Percentiles rank a stretch among this genome's conserved stretches.
phyloP scores from a whole-genome alignment of 2,888 invertebrate species.

The Amiota communis region DNA sequence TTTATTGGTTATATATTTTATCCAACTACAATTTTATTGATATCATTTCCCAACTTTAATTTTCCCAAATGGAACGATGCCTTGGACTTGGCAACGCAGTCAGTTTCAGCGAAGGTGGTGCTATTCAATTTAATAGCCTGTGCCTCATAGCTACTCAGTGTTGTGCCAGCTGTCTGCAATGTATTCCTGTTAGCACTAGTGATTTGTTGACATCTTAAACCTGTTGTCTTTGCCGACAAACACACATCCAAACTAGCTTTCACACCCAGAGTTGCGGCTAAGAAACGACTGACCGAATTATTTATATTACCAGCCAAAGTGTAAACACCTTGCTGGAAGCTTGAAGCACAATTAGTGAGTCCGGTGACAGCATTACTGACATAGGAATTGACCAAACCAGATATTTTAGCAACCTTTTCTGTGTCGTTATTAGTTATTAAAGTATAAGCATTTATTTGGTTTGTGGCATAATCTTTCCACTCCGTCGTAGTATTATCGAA shows the following conservation, averaged over 20 bases:
- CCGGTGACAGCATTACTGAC: neutral
- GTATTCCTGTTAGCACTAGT: neutral
- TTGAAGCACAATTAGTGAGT: neutral
- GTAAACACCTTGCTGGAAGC: conserved; percentile 1
- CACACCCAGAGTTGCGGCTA: neutral
- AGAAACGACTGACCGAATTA: conserved; percentile 3
- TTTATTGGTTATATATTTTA: neutral
- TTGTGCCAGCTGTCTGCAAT: neutral
- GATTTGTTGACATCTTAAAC: neutral
- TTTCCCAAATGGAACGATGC: neutral
- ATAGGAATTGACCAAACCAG: neutral
- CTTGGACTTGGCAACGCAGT: neutral
- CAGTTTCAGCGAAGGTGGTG: neutral
- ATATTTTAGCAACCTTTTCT: neutral
- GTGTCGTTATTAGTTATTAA: neutral
- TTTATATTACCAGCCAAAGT: conserved; percentile 3
- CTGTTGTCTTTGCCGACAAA: neutral
- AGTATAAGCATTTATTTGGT: too few relatives aligned
- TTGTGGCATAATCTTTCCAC: neutral
- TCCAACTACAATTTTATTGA: neutral
- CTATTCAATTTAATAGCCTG: neutral
- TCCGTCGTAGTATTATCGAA: neutral
- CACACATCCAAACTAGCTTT: neutral
- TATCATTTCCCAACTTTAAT: neutral
- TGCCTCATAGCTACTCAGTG: neutral